Conservation (phyloP, 2,888 invertebrate species). For the Agrilus biguttatus region DNA sequence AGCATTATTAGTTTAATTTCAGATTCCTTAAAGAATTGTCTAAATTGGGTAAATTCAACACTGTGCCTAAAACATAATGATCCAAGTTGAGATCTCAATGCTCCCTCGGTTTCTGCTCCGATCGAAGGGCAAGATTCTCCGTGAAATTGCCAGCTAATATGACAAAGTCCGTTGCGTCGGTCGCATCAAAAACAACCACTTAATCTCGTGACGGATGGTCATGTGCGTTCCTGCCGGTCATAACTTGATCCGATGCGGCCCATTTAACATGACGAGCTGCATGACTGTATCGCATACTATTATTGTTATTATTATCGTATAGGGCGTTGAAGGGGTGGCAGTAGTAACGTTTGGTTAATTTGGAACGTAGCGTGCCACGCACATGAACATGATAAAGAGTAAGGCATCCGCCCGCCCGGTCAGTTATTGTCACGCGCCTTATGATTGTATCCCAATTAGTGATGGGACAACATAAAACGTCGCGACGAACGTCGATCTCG, state of each 20-base stretch:
- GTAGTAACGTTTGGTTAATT: conserved; percentile 2
- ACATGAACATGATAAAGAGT: conserved; percentile 12
- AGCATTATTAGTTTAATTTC: too few species aligned
- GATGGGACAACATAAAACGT: too few species aligned
- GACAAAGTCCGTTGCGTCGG: conserved; percentile 20
- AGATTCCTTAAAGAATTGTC: too few species aligned
- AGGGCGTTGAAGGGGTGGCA: conserved; percentile 10
- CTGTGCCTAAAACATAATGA: too few species aligned
- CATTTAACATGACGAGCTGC: conserved; percentile 32
- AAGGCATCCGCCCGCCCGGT: conserved; percentile 9
- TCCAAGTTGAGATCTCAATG: too few species aligned
- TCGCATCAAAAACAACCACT: conserved; percentile 21
- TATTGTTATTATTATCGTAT: conserved; percentile 8
- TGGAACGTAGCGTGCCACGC: conserved; percentile 2
- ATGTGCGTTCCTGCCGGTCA: conserved; percentile 22
- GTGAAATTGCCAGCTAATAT: conserved; percentile 25
- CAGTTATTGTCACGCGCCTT: conserved; percentile 7
- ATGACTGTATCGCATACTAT: conserved; percentile 25
- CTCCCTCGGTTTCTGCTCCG: too few species aligned
- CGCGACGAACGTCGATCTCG: too few species aligned
- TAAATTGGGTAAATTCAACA: too few species aligned
- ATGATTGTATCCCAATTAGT: too few species aligned
- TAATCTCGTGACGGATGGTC: conserved; percentile 29
- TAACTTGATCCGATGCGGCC: conserved; percentile 31
- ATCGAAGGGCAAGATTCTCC: conserved; percentile 15